Evolutionary conservation across 1,140 invertebrate species (phyloP), one percentile per base, ranked within the genome.

Genomic region (Maconellicoccus hirsutus): DNA sequence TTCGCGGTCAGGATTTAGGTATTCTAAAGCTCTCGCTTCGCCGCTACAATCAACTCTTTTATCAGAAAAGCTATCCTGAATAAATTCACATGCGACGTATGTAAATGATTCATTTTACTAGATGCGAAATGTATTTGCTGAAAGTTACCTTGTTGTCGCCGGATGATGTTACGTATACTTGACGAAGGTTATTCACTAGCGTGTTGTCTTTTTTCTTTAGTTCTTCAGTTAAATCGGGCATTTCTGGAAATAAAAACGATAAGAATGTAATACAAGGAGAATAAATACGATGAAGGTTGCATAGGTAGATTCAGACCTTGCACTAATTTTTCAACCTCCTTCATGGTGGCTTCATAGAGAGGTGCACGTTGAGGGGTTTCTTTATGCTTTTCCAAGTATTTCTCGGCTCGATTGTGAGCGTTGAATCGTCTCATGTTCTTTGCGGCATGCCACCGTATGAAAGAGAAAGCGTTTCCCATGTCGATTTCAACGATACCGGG

Each of bases 291-390:
- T 59, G 52, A 42, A 42, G 8, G n/a, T 8, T 59, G 21, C 52
- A 22, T 7, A 19, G 6, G 21, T 59, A 19, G 4, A 4, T 19
- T 19, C 52, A 16, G 6, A 66, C 61, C 61, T 66, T 66, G 22
- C 19, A 25, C 6, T 16, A 66, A 26, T 66, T 25, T 23, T 16
- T 66, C 61, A 2, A 66, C 61, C 25, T 66, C 22, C 25, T 16
- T 66, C 25, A 66, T 66, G 8, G 61, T 66, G 8, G 61, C 61
- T 66, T 66, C 61, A 16, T 66, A 66, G 21, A 26, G 21, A 26
- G 61, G 61, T 23, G 61, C 19, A 23, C 25, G 22, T 23, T 10
- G 2, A 1, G 61, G 61, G 1, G 22, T 66, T 2, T 66, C 61
- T 26, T 66, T 4, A 22, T 8, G 8, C 19, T 23, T 66, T 8